Evolutionary conservation across 2,797 vertebrate species (phyloP), one percentile per base, ranked within the genome.

Genomic region (Platalea minor): DNA sequence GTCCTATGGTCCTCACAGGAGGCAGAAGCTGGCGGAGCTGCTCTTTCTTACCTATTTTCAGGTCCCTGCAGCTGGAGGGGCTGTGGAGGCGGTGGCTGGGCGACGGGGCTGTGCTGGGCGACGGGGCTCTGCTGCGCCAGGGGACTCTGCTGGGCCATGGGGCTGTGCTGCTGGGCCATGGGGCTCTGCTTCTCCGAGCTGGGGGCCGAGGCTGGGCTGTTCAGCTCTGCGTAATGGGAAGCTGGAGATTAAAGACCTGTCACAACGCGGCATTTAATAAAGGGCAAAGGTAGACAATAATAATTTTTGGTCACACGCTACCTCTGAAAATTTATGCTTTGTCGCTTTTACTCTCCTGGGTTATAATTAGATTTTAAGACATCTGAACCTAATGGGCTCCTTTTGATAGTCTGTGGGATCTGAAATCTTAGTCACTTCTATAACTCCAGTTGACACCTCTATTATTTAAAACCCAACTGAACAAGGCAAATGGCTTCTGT

Each of bases 121-220:
- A 97, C 93, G 1, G 98, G 98, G 96, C 98, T 98, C 60, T 95
- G 98, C 97, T 95, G 98, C 16, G 98, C 98, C 97, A 98, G 98
- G 73, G 99, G 98, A 37, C 97, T 98, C 82, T 98, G 98, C 93
- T 99, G 99, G 87, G 97, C 97, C 96, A 98, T 88, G 5, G 99
- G 99, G 88, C 99, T 99, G 97, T 98, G 98, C 97, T 98, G 99
- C 96, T 99, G 99, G 46, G 99, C 98, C 98, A 99, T 93, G 69
- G 99, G 99, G 97, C 99, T 99, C 98, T 99, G 99, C 97, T 99
- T 99, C 98, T 99, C 99, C 0, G 99, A 99, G 97, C 98, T 98
- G 93, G 99, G 98, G 2, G 98, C 99, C 0, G 99, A 99, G 6
- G 99, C 98, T 9, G 99, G 99, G 87, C 99, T 99, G 98, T 98